Percentiles rank a stretch among this genome's conserved stretches.
phyloP scores from a whole-genome alignment of 1,140 invertebrate genomes.

The Druon quercuslanigerum region DNA sequence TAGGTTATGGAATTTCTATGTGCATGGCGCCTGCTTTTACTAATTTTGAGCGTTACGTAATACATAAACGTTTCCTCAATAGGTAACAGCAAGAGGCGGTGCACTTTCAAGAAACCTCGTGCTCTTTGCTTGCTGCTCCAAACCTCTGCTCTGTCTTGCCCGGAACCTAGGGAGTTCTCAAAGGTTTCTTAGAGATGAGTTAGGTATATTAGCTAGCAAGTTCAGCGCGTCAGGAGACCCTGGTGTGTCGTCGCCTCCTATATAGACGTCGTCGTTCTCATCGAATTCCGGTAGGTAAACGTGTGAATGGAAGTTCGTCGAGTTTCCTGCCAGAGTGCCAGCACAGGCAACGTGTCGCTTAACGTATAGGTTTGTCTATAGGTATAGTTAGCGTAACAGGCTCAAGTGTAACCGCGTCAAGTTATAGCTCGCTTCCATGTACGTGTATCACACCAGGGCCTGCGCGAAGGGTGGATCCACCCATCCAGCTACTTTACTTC shows the following conservation, averaged over 20 bases:
- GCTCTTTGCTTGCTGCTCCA: constrained; percentile 13
- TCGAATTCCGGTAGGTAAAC: constrained; percentile 24
- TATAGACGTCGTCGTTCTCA: constrained; percentile 8
- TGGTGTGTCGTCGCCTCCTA: constrained; percentile 23
- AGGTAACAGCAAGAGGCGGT: constrained; percentile 5
- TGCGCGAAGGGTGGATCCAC: not conserved
- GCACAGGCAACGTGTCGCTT: constrained; percentile 21
- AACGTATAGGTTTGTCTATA: not conserved
- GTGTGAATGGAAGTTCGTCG: constrained; percentile 23
- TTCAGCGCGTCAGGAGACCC: constrained; percentile 31
- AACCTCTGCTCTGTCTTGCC: constrained; percentile 17
- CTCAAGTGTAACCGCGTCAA: constrained; percentile 27
- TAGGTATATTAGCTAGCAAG: constrained; percentile 22
- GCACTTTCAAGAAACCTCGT: not conserved
- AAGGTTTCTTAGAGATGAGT: constrained; percentile 29
- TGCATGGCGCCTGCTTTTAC: no score
- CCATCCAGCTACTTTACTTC: constrained; percentile 23
- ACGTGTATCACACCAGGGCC: not conserved
- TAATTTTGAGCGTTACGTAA: no score
- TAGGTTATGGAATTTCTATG: no score
- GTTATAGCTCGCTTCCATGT: not conserved
- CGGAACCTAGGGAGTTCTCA: constrained; percentile 24
- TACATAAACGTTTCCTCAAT: not conserved
- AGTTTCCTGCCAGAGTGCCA: constrained; percentile 25
- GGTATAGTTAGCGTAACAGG: constrained; percentile 13